phyloP scores from a whole-genome alignment of 2,797 vertebrate genomes.

The Hyperoplus immaculatus region DNA sequence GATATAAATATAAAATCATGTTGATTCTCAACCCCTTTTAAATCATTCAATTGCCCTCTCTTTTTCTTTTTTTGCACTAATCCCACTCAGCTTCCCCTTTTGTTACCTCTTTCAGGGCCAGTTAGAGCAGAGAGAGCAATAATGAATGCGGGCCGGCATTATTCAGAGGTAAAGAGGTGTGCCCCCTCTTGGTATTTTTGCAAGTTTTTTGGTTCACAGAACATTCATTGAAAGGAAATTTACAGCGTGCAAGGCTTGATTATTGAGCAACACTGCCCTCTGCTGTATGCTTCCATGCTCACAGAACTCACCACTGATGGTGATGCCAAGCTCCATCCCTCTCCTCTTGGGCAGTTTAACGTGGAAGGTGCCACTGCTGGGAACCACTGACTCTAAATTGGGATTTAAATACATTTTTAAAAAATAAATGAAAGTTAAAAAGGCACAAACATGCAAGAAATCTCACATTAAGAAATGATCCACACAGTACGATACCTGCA shows the following conservation, averaged over 20 bases:
- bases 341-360: conserved; percentile 97
- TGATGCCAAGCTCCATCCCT: conserved; percentile 97
- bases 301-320: conserved; percentile 95
- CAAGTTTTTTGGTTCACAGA: conserved; percentile 67
- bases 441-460: background rate
- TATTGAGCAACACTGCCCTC: conserved; percentile 69
- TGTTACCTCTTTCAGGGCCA: conserved; percentile 15
- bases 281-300: conserved; percentile 26
- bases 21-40: background rate
- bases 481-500: conserved; percentile 84
- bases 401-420: background rate
- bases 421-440: background rate
- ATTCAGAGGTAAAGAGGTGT: conserved; percentile 68
- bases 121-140: conserved; percentile 37
- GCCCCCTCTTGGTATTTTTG: conserved; percentile 31
- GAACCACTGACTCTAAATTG: conserved; percentile 94
- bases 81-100: background rate
- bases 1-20: background rate
- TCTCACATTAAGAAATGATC: background rate
- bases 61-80: background rate
- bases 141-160: conserved; percentile 50
- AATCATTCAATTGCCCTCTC: background rate
- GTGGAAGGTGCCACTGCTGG: conserved; percentile 98
- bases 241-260: background rate
- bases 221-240: conserved; percentile 42